Evolutionary conservation across 2,888 invertebrate species (phyloP).

Genomic region (Dorcus parallelipipedus): DNA sequence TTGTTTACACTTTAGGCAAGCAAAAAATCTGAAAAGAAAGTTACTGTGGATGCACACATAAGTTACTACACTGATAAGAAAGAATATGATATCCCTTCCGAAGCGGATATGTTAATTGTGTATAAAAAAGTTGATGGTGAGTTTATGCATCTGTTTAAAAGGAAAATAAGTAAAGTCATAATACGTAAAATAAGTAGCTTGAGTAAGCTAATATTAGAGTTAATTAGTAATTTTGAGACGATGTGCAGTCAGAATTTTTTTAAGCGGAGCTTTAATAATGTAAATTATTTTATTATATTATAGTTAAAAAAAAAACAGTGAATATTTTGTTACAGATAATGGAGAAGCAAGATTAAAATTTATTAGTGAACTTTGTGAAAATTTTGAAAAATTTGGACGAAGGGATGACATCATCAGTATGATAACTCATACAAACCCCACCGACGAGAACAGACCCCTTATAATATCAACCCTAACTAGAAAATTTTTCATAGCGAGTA

Average conservation of each 20-base stretch:
- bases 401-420: slow-evolving; percentile 41
- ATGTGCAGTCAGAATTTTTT: no score
- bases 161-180: no score
- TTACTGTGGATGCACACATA: background rate
- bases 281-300: no score
- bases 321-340: no score
- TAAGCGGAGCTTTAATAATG: no score
- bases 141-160: background rate
- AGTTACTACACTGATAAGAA: background rate
- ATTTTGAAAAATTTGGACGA: slow-evolving; percentile 37
- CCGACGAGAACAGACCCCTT: slow-evolving; percentile 14
- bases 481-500: slow-evolving; percentile 12
- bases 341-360: slow-evolving; percentile 39
- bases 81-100: slow-evolving; percentile 1
- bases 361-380: slow-evolving; percentile 43
- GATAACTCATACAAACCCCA: slow-evolving; percentile 30
- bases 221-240: no score
- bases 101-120: slow-evolving; percentile 13
- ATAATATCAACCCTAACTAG: slow-evolving; percentile 12
- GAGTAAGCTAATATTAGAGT: no score
- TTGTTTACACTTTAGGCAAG: no score
- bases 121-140: slow-evolving; percentile 16
- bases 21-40: background rate
- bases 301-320: no score
- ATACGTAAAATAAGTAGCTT: no score